Percentiles rank a stretch among this genome's conserved stretches.
phyloP scores from a whole-genome alignment of 2,113 vertebrate genomes.

The Oreocharis arfaki region DNA sequence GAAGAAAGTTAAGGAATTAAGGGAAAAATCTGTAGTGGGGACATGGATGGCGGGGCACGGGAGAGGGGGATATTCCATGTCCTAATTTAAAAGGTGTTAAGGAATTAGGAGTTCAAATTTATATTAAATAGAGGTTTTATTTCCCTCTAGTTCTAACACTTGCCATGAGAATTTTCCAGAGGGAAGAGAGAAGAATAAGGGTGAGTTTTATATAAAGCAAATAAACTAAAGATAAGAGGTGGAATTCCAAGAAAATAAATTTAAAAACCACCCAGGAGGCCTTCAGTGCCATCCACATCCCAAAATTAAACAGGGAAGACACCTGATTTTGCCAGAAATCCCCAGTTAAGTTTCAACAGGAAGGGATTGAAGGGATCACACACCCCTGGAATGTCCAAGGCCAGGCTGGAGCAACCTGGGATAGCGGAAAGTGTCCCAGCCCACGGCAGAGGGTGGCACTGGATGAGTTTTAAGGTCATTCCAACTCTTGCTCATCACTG shows the following conservation, averaged over 20 bases:
- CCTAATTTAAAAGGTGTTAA: background rate
- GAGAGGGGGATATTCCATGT: background rate
- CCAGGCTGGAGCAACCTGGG: background rate
- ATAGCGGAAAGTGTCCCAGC: background rate
- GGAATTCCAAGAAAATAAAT: background rate
- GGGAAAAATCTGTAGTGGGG: background rate
- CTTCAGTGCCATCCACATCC: background rate
- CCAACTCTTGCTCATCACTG: too few species aligned
- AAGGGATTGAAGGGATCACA: background rate
- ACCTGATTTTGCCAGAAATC: background rate
- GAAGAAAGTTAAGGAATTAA: background rate
- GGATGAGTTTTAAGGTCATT: background rate
- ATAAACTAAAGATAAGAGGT: background rate
- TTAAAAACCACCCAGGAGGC: background rate
- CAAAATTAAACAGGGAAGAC: background rate
- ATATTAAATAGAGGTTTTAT: background rate
- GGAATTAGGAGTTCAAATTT: background rate
- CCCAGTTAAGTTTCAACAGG: background rate
- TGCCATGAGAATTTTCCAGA: background rate
- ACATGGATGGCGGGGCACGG: accelerated
- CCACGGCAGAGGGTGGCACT: background rate
- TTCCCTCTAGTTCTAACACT: background rate
- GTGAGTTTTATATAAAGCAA: background rate
- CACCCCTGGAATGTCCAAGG: background rate
- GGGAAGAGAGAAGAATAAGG: background rate